Base-by-base conservation (phyloP, 37 sponge, comb jelly and placozoan species). In the Spongia lamella region DNA sequence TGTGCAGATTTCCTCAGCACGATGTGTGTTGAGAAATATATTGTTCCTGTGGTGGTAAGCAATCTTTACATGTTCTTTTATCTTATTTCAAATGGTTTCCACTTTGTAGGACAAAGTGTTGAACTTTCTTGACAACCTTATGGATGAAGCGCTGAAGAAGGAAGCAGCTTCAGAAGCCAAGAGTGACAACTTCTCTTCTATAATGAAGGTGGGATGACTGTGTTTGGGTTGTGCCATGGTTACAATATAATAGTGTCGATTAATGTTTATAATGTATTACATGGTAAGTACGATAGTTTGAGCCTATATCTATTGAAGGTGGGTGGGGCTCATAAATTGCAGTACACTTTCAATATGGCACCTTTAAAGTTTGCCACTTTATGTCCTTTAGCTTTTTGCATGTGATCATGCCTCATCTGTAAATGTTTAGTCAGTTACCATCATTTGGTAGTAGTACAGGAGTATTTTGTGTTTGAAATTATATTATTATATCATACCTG, bases 71-170 rank as follows among this genome's bases (percentile, higher is more conserved):
- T 40, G 26, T 15, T 59, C 17, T 15, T 30, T 62, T 73, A 37
- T 38, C 21, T 55, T 21, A 20, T 20, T 52, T 29, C 33, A 33
- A 25, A 25, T 35, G 38, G 24, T 55, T 38, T 78, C 43, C 27
- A n/a, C 38, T 61, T 59, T 7, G 14, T 27, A 90, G 86, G 80
- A 89, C 53, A 78, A 83, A 37, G 79, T 83, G 15, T 73, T 87
- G 22, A 71, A 78, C 17, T 88, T 90, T 35, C 72, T 94, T 53
- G 89, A 91, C 49, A 76, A 67, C 1, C 75, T 94, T 51, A 91
- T 69, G 61, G 92, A 94, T 56, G 92, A 90, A 19, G 85, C 93
- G 11, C 77, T 93, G 76, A 93, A 93, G 86, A 93, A 89, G 56
- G 94, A 93, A 58, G 72, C 94, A 19, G 72, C 89, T 27, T 78